Percentiles rank a stretch among this genome's conserved stretches.
phyloP scores from a whole-genome alignment of 2,113 vertebrate genomes.

The Silurus meridionalis region DNA sequence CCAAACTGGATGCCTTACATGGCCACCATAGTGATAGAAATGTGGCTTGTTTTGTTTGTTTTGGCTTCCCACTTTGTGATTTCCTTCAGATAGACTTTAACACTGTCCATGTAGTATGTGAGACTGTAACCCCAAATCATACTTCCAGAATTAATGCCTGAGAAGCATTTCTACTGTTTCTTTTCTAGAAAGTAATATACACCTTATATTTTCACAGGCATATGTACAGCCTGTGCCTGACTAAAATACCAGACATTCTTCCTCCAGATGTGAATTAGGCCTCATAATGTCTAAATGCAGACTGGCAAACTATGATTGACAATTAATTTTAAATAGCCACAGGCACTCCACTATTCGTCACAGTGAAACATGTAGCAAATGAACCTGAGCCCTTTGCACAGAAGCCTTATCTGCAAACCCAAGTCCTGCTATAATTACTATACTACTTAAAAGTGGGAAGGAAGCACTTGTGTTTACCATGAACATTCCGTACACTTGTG shows the following conservation, averaged over 20 bases:
- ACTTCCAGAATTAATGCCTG: constrained; percentile 61
- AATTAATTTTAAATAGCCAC: constrained; percentile 44
- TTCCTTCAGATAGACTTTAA: not conserved
- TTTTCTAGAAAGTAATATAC: not conserved
- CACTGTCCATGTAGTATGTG: constrained; percentile 10
- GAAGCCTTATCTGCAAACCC: not conserved
- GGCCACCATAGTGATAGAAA: constrained; percentile 50
- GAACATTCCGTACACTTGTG: constrained; percentile 14
- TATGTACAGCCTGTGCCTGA: not conserved
- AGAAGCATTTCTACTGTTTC: constrained; percentile 35
- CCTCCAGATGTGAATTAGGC: not conserved
- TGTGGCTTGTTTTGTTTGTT: not conserved
- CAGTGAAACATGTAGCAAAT: not conserved
- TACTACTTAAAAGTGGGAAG: not conserved
- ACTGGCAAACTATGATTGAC: constrained; percentile 65
- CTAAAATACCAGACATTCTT: not conserved
- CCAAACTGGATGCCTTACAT: constrained; percentile 58
- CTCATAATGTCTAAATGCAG: constrained; percentile 59
- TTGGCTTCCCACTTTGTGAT: not conserved
- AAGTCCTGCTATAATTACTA: not conserved
- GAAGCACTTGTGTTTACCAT: not conserved
- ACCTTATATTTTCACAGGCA: no score
- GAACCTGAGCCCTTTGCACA: not conserved
- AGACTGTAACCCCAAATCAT: constrained; percentile 62
- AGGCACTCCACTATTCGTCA: not conserved